Conservation (phyloP, 2,113 vertebrate genomes). For the Tretioscincus oriximinensis region DNA sequence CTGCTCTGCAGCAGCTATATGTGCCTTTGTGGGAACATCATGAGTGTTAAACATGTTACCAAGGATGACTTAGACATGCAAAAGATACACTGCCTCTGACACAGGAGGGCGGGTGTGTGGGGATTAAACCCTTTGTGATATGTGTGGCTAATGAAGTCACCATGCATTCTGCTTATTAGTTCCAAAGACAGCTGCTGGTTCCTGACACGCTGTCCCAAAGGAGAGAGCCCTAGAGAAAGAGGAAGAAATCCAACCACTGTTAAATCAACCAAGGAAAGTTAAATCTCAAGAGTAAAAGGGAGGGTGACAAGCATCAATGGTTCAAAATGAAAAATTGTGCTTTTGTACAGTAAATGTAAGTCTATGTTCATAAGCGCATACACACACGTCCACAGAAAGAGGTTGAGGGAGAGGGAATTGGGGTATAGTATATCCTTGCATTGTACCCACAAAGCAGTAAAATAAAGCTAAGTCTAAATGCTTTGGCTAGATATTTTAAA, state of each 20-base stretch:
- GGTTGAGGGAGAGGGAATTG: not conserved
- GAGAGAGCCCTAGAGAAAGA: slow-evolving; percentile 35
- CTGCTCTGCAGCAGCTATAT: slow-evolving; percentile 36
- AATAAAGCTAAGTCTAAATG: not conserved
- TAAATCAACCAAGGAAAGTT: slow-evolving; percentile 17
- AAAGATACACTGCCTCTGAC: not conserved
- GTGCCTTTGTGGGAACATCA: slow-evolving; percentile 36
- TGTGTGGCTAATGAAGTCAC: slow-evolving; percentile 39
- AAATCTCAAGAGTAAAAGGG: not conserved
- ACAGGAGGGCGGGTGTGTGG: not conserved
- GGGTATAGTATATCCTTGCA: accelerated
- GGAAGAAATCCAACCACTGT: slow-evolving; percentile 4
- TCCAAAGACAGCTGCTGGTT: slow-evolving; percentile 40
- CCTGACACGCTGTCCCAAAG: slow-evolving; percentile 33
- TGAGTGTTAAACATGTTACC: slow-evolving; percentile 37
- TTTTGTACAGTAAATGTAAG: accelerated
- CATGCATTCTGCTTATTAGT: slow-evolving; percentile 34
- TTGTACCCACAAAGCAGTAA: not conserved
- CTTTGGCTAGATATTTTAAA: not conserved
- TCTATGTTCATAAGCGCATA: not conserved
- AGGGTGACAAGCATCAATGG: not conserved
- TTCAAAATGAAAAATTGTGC: not conserved
- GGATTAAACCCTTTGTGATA: slow-evolving; percentile 25
- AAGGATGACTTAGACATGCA: slow-evolving; percentile 45
- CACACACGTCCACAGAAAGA: not conserved